Evolutionary conservation across 2,113 vertebrate species (phyloP).

Genomic region (Acrocephalus kingi): DNA sequence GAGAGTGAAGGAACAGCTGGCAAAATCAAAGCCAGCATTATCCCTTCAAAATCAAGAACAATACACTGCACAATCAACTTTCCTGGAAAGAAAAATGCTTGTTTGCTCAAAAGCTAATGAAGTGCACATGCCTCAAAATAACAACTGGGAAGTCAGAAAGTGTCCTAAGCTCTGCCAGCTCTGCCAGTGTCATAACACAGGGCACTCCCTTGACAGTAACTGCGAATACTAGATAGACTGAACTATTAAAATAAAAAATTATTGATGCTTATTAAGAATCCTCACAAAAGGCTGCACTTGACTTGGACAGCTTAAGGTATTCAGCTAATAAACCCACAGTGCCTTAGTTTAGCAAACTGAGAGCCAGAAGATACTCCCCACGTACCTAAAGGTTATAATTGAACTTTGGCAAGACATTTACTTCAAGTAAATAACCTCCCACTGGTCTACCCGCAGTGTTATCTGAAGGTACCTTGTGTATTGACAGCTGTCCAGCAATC

Average conservation of each 20-base stretch:
- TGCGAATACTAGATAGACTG: neutral
- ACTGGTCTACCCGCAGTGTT: neutral
- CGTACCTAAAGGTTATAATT: neutral
- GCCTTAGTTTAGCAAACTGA: neutral
- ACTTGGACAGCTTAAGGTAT: neutral
- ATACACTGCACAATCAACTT: neutral
- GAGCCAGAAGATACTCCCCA: neutral
- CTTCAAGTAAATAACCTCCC: neutral
- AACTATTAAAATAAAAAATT: neutral
- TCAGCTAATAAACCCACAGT: neutral
- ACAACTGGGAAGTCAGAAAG: neutral
- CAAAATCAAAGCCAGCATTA: neutral
- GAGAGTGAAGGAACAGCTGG: neutral
- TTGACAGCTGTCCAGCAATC: slow-evolving; percentile 9
- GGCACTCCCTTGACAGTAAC: neutral
- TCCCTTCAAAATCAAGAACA: neutral
- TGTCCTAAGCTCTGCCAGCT: neutral
- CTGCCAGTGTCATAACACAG: neutral
- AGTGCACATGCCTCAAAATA: neutral
- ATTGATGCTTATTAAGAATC: neutral
- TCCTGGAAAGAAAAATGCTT: slow-evolving; percentile 17
- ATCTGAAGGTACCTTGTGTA: neutral
- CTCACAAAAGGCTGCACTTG: neutral
- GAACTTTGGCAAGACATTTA: neutral
- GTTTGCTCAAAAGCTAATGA: slow-evolving; percentile 8